phyloP scores from a whole-genome alignment of 2,113 vertebrate species.

The Corvus hawaiiensis region DNA sequence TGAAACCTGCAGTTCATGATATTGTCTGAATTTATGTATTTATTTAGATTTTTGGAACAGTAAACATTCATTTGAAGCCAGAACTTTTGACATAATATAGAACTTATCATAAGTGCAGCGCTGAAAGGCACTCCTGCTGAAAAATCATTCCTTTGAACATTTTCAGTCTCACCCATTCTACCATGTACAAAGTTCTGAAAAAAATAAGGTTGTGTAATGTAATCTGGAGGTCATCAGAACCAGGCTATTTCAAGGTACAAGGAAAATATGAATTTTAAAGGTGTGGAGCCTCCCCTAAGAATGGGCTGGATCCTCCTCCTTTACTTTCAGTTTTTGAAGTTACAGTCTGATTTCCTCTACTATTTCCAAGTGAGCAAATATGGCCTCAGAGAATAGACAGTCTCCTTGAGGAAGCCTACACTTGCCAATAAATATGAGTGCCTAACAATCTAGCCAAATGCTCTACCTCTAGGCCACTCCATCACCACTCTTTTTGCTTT shows the following conservation, averaged over 20 bases:
- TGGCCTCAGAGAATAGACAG: neutral
- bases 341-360: neutral
- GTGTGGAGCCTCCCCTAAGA: rapidly evolving
- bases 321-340: neutral
- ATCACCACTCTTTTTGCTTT: neutral
- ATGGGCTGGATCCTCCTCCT: neutral
- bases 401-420: neutral
- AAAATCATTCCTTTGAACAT: neutral
- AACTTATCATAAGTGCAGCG: neutral
- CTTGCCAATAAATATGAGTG: neutral
- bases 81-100: neutral
- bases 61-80: neutral
- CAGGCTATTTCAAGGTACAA: neutral
- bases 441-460: neutral
- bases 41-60: neutral
- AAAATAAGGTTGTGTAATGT: neutral
- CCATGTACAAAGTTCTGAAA: neutral
- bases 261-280: neutral
- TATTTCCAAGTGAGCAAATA: neutral
- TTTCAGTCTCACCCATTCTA: neutral
- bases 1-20: neutral
- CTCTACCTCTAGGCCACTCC: neutral
- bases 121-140: neutral
- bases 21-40: neutral
- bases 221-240: neutral